Evolutionary conservation across 1,140 invertebrate species (phyloP).

Genomic region (Trachelipus rathkii): DNA sequence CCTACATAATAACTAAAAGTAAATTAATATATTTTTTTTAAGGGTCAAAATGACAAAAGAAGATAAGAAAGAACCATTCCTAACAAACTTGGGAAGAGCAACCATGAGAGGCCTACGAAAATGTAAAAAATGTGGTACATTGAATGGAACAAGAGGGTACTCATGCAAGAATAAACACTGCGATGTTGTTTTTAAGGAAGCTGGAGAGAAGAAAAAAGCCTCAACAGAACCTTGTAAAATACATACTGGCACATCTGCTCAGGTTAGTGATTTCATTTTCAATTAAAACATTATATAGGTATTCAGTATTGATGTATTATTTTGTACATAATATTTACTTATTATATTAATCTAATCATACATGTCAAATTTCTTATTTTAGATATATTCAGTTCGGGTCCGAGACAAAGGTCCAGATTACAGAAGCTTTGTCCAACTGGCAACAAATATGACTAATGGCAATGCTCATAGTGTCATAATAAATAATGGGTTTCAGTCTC

Average conservation of each 20-base stretch:
- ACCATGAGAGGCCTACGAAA: slow-evolving; percentile 67
- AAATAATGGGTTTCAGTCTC: slow-evolving; percentile 22
- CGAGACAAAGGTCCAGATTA: slow-evolving; percentile 66
- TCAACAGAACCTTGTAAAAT: slow-evolving; percentile 66
- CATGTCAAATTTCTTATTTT: slow-evolving; percentile 45
- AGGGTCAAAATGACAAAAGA: slow-evolving; percentile 43
- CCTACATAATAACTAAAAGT: no score
- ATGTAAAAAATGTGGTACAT: slow-evolving; percentile 73
- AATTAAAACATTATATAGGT: neutral
- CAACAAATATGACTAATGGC: slow-evolving; percentile 45
- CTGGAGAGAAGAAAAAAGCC: slow-evolving; percentile 60
- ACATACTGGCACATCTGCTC: slow-evolving; percentile 58
- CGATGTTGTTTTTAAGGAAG: slow-evolving; percentile 59
- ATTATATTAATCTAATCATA: neutral
- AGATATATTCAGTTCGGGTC: slow-evolving; percentile 67
- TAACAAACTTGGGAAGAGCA: slow-evolving; percentile 64
- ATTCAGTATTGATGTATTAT: neutral
- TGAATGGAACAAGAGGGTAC: slow-evolving; percentile 68
- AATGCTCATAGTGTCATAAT: slow-evolving; percentile 32
- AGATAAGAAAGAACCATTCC: slow-evolving; percentile 52
- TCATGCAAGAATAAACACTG: slow-evolving; percentile 74
- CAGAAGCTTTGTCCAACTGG: slow-evolving; percentile 70
- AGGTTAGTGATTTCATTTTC: slow-evolving; percentile 50
- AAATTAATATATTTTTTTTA: neutral
- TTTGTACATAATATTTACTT: neutral